Base-by-base conservation (phyloP, 2,888 invertebrate species). In the Biston betularia region DNA sequence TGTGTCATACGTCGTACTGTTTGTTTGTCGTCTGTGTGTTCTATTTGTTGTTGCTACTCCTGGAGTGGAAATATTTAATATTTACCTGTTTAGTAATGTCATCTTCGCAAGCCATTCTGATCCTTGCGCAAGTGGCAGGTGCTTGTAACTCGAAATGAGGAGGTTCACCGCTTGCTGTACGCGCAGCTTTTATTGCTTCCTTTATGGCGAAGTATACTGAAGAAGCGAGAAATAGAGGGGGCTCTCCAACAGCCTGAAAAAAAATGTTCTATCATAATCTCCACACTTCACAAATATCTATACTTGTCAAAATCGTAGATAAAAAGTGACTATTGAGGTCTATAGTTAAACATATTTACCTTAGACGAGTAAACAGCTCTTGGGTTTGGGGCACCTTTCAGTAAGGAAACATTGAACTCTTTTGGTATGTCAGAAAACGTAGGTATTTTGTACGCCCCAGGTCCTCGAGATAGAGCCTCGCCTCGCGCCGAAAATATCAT, bases 71-170 rank as follows among this genome's bases (percentile, higher is more conserved):
- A 24, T 24, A 1, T 24, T 24, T 24, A 24, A 12, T 46, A 33
- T 68, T 44, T 92, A 98, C 98, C 95, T 96, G 95, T 66, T 94
- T 83, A 0, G 97, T 97, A 66, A 98, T 96, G 66, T 95, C 87
- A 88, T 99, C 99, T 76, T 95, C 94, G 81, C 98, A 99, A 11
- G 97, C 97, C 96, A 98, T 96, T 72, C 99, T 95, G 70, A 99
- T 98, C 64, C 96, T 95, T 42, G 97, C 97, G 12, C 97, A 95
- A 0, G 98, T 98, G 1, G 98, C 98, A 10, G 99, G 99, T 8
- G 97, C 95, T 81, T 97, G 95, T 6, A 98, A 85, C 52, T 90
- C 87, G 81, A 97, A 98, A 6, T 94, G 84, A 10, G 86, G 82
- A 24, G 84, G 76, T 8, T 95, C 88, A 1, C 96, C 96, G 67